Conservation (phyloP, 1,140 invertebrate species). For the Lordiphosa stackelbergi region DNA sequence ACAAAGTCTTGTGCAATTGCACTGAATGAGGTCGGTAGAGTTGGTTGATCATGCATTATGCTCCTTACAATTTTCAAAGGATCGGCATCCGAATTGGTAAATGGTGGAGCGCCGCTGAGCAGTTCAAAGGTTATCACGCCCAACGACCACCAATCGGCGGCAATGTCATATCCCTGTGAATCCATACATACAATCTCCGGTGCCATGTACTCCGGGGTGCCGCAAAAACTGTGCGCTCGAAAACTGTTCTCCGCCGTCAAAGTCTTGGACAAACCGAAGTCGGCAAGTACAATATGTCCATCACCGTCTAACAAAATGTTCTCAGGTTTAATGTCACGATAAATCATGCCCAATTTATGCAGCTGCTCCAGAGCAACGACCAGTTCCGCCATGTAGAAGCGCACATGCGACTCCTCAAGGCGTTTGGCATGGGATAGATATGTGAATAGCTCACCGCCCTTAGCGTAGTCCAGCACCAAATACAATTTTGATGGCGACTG, state of each 20-base stretch:
- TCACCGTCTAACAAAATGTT: conserved; percentile 92
- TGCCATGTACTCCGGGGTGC: conserved; percentile 98
- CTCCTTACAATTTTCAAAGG: conserved; percentile 95
- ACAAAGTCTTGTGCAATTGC: conserved; percentile 82
- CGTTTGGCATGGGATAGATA: conserved; percentile 92
- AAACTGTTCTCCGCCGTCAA: conserved; percentile 77
- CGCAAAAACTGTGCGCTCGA: conserved; percentile 97
- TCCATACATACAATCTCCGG: conserved; percentile 93
- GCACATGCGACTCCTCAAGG: conserved; percentile 90
- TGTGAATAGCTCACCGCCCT: conserved; percentile 94
- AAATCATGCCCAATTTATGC: conserved; percentile 94
- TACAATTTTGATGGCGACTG: conserved; percentile 95
- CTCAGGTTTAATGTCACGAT: conserved; percentile 96
- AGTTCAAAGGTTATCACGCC: conserved; percentile 98
- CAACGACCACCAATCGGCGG: conserved; percentile 98
- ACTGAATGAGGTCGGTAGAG: conserved; percentile 86
- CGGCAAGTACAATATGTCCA: conserved; percentile 95
- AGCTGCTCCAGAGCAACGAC: conserved; percentile 93
- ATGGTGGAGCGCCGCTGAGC: conserved; percentile 97
- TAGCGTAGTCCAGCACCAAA: conserved; percentile 95
- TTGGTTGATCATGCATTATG: conserved; percentile 91
- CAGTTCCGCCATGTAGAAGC: conserved; percentile 94
- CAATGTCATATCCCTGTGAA: conserved; percentile 91
- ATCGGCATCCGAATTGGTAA: conserved; percentile 94
- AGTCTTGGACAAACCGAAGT: conserved; percentile 95